These are phyloP conservation scores for Nezara viridula DNA, from an alignment of 2,888 invertebrate species.

Conservation along the genomic window DNA sequence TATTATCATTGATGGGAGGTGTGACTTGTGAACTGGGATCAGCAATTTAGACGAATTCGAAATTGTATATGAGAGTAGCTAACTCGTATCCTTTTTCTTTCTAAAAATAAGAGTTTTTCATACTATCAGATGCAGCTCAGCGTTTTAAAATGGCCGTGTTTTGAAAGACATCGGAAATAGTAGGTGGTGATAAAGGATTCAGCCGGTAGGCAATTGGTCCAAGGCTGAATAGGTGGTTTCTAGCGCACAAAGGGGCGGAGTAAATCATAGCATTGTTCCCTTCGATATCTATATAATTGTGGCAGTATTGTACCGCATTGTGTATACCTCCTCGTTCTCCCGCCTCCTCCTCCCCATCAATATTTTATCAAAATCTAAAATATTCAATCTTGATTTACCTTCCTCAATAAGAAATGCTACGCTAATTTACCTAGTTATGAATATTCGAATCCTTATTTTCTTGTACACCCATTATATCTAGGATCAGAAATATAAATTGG, in stretches of 20 bases:
- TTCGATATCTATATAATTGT: constrained; percentile 48
- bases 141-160: not conserved
- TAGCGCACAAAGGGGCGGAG: not conserved
- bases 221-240: constrained; percentile 40
- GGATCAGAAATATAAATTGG: no score
- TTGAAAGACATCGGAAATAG: constrained; percentile 8
- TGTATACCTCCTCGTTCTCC: not conserved
- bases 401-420: not conserved
- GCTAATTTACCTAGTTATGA: not conserved
- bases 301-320: constrained; percentile 30
- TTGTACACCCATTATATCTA: no score
- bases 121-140: not conserved
- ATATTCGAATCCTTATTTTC: not conserved
- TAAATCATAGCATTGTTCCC: constrained; percentile 43
- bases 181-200: not conserved
- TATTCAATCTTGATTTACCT: not conserved
- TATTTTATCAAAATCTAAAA: not conserved
- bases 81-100: not conserved
- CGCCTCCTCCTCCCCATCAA: not conserved
- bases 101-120: not conserved
- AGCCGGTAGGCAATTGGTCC: constrained; percentile 2
- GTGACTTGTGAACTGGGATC: not conserved
- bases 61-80: not conserved
- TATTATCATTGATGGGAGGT: not conserved
- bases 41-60: not conserved